Evolutionary conservation across 2,797 vertebrate species (phyloP).

Genomic region (Epinephelus coioides): DNA sequence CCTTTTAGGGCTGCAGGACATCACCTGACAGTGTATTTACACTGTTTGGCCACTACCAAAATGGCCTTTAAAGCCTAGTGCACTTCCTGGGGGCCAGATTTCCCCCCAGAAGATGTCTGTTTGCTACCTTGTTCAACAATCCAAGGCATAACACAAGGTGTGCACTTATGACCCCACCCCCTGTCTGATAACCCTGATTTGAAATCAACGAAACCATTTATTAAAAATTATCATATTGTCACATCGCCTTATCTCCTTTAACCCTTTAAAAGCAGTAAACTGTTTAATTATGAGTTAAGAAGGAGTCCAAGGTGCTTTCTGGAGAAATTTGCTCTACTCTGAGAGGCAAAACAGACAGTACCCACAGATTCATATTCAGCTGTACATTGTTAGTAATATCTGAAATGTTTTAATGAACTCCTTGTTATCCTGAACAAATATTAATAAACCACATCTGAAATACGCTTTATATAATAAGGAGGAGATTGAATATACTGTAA

Average conservation of each 20-base stretch:
- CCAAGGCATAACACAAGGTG: no score
- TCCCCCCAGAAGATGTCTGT: background rate
- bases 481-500: no score
- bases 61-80: no score
- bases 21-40: no score
- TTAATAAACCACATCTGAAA: background rate
- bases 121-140: background rate
- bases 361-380: background rate
- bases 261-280: background rate
- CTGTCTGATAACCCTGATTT: background rate
- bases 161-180: background rate
- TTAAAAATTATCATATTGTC: background rate
- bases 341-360: no score
- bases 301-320: background rate
- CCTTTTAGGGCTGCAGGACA: no score
- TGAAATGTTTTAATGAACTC: background rate
- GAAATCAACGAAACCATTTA: background rate
- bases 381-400: background rate
- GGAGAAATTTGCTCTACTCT: background rate
- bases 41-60: no score
- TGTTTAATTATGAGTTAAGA: background rate
- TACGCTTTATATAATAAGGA: no score
- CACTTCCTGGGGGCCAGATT: no score
- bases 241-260: background rate
- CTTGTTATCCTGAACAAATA: background rate